These are phyloP conservation scores for Myanophis thanlyinensis DNA, from an alignment of 2,113 vertebrate genomes.

Conservation along the genomic window DNA sequence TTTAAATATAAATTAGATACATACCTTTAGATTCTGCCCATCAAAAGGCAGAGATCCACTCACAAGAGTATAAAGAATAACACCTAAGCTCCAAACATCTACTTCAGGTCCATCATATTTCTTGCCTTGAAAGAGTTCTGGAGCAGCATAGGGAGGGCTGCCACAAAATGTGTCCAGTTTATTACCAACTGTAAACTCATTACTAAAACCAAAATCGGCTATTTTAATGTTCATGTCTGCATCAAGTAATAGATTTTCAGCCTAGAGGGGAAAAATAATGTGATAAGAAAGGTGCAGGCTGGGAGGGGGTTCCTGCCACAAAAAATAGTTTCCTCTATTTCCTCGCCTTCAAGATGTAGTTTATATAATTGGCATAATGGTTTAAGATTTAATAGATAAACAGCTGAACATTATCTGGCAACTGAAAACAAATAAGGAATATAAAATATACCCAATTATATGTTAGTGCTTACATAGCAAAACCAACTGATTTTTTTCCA, in stretches of 20 bases:
- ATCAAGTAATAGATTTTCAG: conserved; percentile 96
- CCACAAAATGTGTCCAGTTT: conserved; percentile 99
- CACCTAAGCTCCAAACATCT: conserved; percentile 98
- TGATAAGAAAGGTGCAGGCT: conserved; percentile 32
- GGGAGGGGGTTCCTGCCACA: neutral
- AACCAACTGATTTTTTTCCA: neutral
- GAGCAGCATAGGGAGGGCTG: conserved; percentile 95
- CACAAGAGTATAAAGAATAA: conserved; percentile 97
- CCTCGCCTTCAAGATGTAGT: neutral
- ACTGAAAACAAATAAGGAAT: neutral
- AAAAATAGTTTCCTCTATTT: neutral
- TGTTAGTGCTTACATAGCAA: neutral
- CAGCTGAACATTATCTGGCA: neutral
- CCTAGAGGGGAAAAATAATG: conserved; percentile 71
- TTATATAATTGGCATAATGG: neutral
- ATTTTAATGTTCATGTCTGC: conserved; percentile 99
- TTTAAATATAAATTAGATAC: neutral
- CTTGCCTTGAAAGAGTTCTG: conserved; percentile 98
- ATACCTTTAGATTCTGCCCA: conserved; percentile 96
- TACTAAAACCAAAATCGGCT: conserved; percentile 98
- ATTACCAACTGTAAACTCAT: conserved; percentile 95
- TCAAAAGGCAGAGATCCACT: conserved; percentile 98
- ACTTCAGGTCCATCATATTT: conserved; percentile 98
- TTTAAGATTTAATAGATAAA: neutral
- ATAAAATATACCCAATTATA: neutral